Conservation (phyloP, 2,797 vertebrate genomes). For the Hypotaenidia okinawae region DNA sequence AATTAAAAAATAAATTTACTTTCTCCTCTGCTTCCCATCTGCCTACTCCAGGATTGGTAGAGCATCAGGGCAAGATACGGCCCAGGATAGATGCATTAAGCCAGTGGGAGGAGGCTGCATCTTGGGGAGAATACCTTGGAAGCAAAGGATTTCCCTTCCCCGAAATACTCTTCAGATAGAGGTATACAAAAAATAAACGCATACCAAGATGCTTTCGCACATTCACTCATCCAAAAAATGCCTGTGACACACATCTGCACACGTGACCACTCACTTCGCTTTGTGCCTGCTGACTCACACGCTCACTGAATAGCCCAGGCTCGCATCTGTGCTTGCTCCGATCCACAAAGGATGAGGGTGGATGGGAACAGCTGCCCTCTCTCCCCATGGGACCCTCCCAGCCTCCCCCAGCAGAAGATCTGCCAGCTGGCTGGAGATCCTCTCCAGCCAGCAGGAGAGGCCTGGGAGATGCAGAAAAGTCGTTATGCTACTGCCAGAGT, state of each 20-base stretch:
- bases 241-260: conserved; percentile 32
- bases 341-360: background rate
- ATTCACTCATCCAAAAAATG: conserved; percentile 46
- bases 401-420: background rate
- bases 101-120: background rate
- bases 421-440: conserved; percentile 6
- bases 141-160: background rate
- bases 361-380: conserved; percentile 38
- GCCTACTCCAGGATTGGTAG: background rate
- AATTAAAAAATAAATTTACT: no score
- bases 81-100: background rate
- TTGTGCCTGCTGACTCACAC: conserved; percentile 31
- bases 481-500: background rate
- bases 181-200: background rate
- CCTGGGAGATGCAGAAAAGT: background rate
- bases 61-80: background rate
- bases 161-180: background rate
- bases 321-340: conserved; percentile 16
- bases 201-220: conserved; percentile 42
- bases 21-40: background rate
- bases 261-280: background rate
- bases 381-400: background rate
- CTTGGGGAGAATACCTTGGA: background rate
- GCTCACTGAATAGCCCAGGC: conserved; percentile 29
- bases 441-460: conserved; percentile 17